A percentile compares a stretch with the other conserved stretches of the same genome.
Evolutionary conservation across 2,113 vertebrate genomes (phyloP).

Genomic region (Hyperoodon ampullatus): DNA sequence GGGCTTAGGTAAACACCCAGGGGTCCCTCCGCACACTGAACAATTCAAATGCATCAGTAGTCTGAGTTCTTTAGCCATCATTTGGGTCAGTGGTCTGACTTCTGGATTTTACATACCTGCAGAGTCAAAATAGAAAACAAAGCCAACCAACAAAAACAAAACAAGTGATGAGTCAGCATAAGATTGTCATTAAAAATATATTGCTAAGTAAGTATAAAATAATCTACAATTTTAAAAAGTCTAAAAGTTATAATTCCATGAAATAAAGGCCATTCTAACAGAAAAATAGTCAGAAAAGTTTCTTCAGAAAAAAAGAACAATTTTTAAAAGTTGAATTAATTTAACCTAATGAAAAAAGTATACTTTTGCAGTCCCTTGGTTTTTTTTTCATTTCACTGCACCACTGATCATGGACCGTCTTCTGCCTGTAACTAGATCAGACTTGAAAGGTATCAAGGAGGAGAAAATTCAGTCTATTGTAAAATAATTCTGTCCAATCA

Average conservation of each 20-base stretch:
- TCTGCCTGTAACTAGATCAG: background rate
- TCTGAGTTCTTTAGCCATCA: background rate
- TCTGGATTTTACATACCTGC: background rate
- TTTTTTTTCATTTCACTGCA: background rate
- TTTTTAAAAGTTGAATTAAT: background rate
- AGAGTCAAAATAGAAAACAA: background rate
- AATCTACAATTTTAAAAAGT: background rate
- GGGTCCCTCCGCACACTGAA: background rate
- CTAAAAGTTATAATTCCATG: background rate
- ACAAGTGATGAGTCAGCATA: background rate
- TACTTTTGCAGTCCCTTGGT: background rate
- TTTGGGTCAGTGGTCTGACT: background rate
- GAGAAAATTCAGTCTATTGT: background rate
- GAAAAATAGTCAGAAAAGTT: background rate
- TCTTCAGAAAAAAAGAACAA: background rate
- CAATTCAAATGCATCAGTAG: background rate
- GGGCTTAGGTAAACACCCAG: background rate
- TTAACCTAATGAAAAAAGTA: background rate
- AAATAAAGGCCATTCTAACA: background rate
- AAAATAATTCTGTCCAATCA: slow-evolving; percentile 19
- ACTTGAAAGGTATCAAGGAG: background rate
- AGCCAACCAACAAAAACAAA: background rate
- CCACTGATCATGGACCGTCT: background rate
- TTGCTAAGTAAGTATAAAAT: background rate
- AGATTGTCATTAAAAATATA: background rate